Evolutionary conservation across 2,888 invertebrate species (phyloP), one percentile per base, ranked within the genome.

Genomic region (Aradus depressus): DNA sequence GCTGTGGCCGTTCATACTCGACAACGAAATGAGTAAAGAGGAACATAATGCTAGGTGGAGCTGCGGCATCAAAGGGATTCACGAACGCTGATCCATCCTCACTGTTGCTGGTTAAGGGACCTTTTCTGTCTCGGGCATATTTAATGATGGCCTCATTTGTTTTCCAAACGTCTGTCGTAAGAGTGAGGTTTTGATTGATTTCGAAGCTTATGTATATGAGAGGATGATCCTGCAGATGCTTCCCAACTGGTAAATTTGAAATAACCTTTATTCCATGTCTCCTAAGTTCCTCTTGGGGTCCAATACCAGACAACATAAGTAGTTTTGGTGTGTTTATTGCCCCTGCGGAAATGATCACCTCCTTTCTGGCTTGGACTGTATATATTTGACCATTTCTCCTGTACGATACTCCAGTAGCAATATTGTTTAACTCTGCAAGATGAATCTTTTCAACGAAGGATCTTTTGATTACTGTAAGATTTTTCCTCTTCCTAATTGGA

Each of bases 1-100:
- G 0, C 90, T 83, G 62, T 90, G 89, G 0, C 89, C 88, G 34
- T 71, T 76, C 63, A 12, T 85, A 87, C 62, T 89, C 89, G 0
- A 87, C 84, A 43, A 78, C 80, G 0, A 85, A 83, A 0, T 84
- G 83, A 1, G 84, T 83, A 68, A 89, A 71, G 84, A 90, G 89
- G 62, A 89, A 86, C 64, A 88, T 87, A 57, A 90, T 86, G 63
- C 91, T 90, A 0, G 91, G 90, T 85, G 88, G 90, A 65, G 91
- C 90, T 49, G 19, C 19, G 6, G 32, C 14, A 12, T 50, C 42
- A n/a, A 39, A n/a, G 1, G 39, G 32, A 25, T 53, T 45, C 8
- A 50, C 16, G 35, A 45, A 53, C 8, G 35, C 41, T 10, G 12
- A 25, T 5, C 34, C 31, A 19, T 38, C 41, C 2, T 35, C 34